A percentile compares a stretch with the other conserved stretches of the same genome.
Evolutionary conservation across 92 coral and sea anemone genomes (phyloP).

Genomic region (Meandrina meandrites): DNA sequence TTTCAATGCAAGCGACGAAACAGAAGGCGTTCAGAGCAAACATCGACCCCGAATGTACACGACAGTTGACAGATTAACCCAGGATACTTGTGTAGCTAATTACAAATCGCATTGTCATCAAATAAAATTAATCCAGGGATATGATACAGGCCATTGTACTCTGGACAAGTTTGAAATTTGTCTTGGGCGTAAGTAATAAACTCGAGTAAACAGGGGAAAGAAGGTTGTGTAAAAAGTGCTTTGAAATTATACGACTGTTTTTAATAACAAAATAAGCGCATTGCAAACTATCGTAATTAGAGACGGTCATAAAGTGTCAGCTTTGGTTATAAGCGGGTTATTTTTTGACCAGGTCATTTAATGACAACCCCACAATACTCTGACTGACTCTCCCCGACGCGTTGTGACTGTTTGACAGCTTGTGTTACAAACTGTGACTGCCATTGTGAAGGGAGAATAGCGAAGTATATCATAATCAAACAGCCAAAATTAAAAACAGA

Average conservation of each 20-base stretch:
- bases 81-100: conserved; percentile 66
- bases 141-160: not conserved
- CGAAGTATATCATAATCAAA: conserved; percentile 18
- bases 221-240: no score
- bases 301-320: not conserved
- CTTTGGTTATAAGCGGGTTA: not conserved
- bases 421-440: not conserved
- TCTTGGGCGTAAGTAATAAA: conserved; percentile 8
- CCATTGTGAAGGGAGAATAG: conserved; percentile 8
- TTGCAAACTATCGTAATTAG: not conserved
- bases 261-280: conserved; percentile 10
- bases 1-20: not conserved
- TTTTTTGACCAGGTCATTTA: not conserved
- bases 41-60: conserved; percentile 5
- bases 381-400: not conserved
- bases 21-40: conserved; percentile 20
- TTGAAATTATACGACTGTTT: not conserved
- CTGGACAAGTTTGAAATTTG: not conserved
- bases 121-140: conserved; percentile 1
- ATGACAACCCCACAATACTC: not conserved
- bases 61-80: conserved; percentile 22
- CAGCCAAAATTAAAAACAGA: conserved; percentile 37
- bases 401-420: not conserved
- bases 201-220: not conserved
- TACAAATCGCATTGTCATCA: conserved; percentile 50